Conservation (phyloP, 2,797 vertebrate species). For the Gadopsis bispinosus region DNA sequence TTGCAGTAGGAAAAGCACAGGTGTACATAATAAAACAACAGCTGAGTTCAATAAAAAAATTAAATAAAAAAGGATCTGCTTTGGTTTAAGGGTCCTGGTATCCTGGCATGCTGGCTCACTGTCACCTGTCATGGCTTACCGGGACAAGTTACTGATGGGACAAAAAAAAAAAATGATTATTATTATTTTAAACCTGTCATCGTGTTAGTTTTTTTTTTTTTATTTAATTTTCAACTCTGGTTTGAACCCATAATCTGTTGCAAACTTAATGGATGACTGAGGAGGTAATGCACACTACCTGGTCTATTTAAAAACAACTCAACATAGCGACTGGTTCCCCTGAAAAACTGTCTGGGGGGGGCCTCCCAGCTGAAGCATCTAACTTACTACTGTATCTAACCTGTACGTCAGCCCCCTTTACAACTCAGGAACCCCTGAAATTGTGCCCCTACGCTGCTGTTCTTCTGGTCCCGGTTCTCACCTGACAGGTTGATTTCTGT, state of each 20-base stretch:
- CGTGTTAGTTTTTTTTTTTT: neutral
- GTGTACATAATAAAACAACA: too few species aligned
- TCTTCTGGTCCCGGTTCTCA: conserved; percentile 60
- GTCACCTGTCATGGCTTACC: neutral
- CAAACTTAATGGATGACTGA: neutral
- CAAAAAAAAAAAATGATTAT: too few species aligned
- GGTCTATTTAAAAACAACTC: neutral
- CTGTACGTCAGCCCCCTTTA: neutral
- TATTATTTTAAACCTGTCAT: too few species aligned
- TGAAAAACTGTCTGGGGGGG: neutral
- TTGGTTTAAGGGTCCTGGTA: neutral
- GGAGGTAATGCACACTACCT: neutral
- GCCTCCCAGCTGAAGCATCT: neutral
- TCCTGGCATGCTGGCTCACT: neutral
- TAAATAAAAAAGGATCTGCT: neutral
- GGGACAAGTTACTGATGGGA: neutral
- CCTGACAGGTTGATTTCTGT: conserved; percentile 93
- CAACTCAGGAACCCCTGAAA: neutral
- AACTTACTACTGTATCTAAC: neutral
- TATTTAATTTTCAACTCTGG: neutral
- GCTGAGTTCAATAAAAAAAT: neutral
- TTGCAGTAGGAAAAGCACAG: neutral
- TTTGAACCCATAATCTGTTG: neutral
- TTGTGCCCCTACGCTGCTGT: neutral
- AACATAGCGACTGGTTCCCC: neutral